These are phyloP conservation scores for Ptychobarbus kaznakovi DNA, from an alignment of 2,797 vertebrate genomes.

Conservation along the genomic window DNA sequence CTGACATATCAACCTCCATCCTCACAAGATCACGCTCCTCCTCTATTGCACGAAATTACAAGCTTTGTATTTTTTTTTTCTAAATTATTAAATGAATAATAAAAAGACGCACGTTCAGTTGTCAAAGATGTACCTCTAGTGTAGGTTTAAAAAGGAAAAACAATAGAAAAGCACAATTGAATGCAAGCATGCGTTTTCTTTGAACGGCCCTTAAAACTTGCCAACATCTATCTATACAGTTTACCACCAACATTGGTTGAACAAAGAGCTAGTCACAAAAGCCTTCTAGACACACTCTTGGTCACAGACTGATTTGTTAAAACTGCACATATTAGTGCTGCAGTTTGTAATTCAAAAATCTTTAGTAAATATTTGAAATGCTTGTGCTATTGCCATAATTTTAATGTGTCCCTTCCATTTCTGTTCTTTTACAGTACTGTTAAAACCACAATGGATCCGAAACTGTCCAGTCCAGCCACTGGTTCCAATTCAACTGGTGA, in stretches of 20 bases:
- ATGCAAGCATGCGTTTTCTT: not conserved
- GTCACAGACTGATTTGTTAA: not conserved
- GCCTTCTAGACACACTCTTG: not conserved
- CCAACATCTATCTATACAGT: not conserved
- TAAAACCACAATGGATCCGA: constrained; percentile 74
- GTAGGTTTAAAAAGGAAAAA: not conserved
- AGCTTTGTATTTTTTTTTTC: not conserved
- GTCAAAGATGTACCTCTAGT: not conserved
- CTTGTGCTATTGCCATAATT: constrained; percentile 12
- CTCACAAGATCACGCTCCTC: not conserved
- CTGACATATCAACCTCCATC: not conserved
- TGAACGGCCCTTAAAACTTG: not conserved
- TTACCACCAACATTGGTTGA: not conserved
- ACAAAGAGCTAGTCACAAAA: not conserved
- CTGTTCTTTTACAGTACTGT: constrained; percentile 75
- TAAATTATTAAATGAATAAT: not conserved
- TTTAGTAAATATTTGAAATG: not conserved
- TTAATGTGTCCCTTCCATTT: constrained; percentile 43
- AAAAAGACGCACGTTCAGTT: fast-evolving
- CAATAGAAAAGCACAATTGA: not conserved
- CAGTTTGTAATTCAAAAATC: not conserved
- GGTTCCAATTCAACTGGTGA: constrained; percentile 72
- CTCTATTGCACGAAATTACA: not conserved
- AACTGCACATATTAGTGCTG: not conserved
- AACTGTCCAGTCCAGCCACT: constrained; percentile 68